phyloP scores from a whole-genome alignment of 2,113 vertebrate genomes.

The Himantopus leucocephalus region DNA sequence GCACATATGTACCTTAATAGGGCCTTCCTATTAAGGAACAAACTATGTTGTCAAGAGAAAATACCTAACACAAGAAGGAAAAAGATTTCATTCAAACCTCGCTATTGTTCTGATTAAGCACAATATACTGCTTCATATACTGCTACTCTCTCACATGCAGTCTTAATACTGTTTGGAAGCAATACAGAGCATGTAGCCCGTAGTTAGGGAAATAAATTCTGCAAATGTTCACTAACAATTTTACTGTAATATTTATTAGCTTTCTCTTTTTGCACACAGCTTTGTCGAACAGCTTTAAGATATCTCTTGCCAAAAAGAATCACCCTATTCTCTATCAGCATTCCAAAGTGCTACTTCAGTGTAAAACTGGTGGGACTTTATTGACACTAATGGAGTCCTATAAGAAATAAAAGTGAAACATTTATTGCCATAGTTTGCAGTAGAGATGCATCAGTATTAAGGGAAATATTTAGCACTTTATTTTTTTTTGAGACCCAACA shows the following conservation, averaged over 20 bases:
- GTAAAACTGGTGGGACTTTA: conserved; percentile 7
- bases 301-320: conserved; percentile 54
- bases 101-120: neutral
- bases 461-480: conserved; percentile 34
- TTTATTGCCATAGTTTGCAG: neutral
- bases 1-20: neutral
- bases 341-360: conserved; percentile 46
- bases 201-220: neutral
- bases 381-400: neutral
- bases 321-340: neutral
- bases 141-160: neutral
- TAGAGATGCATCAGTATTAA: neutral
- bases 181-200: neutral
- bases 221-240: neutral
- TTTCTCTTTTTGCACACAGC: neutral
- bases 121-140: neutral
- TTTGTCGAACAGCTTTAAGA: conserved; percentile 57
- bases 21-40: neutral
- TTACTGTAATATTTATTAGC: conserved; percentile 9
- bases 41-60: neutral
- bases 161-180: neutral
- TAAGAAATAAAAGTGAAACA: neutral
- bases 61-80: neutral
- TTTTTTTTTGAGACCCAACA: neutral
- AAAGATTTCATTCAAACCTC: neutral